These are phyloP conservation scores for Eupeodes luniger DNA, from an alignment of 2,888 invertebrate species.

Conservation along the genomic window DNA sequence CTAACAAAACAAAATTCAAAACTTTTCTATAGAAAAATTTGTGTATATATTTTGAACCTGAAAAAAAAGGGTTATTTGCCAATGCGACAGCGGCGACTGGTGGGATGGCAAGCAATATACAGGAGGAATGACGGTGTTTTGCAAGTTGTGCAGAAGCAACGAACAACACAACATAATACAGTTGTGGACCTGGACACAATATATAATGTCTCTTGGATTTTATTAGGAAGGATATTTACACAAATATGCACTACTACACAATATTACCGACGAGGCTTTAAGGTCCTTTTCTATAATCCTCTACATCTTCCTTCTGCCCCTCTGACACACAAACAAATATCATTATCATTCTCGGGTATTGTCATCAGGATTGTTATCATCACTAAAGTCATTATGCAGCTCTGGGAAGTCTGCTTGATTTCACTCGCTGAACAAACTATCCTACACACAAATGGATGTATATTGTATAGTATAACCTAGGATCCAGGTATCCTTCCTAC, in stretches of 20 bases:
- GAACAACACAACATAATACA: slow-evolving; percentile 24
- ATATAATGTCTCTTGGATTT: slow-evolving; percentile 60
- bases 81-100: slow-evolving; percentile 4
- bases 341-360: slow-evolving; percentile 37
- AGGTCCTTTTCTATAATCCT: slow-evolving; percentile 14
- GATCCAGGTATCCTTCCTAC: slow-evolving; percentile 31
- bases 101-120: not conserved
- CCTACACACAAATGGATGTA: not conserved
- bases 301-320: not conserved
- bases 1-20: slow-evolving; percentile 52
- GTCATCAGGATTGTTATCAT: slow-evolving; percentile 53
- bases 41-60: not conserved
- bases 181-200: slow-evolving; percentile 45
- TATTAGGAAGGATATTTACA: slow-evolving; percentile 54
- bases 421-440: slow-evolving; percentile 31
- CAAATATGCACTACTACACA: slow-evolving; percentile 42
- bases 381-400: slow-evolving; percentile 54
- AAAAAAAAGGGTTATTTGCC: slow-evolving; percentile 50
- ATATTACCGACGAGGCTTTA: slow-evolving; percentile 30
- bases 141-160: not conserved
- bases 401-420: slow-evolving; percentile 23
- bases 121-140: not conserved
- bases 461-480: not conserved
- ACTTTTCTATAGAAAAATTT: slow-evolving; percentile 9
- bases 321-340: slow-evolving; percentile 34